Base-by-base conservation (phyloP, 2,888 invertebrate genomes). In the Camponotus fellah region DNA sequence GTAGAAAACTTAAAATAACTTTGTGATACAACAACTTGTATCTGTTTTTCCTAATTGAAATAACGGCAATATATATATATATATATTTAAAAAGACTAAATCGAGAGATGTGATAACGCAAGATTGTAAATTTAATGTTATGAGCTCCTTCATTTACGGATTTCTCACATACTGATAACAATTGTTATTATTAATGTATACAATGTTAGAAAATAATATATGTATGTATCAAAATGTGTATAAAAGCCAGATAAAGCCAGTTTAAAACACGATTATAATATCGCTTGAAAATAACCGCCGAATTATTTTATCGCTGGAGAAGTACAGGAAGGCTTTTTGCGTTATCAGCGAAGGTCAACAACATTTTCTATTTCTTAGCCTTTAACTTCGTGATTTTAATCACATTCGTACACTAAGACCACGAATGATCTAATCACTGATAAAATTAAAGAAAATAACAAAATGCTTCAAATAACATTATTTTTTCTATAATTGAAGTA, bases 271-370 rank as follows among this genome's bases (percentile, higher is more conserved):
- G n/a, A 5, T 49, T 53, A 53, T 17, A 58, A 26, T 56, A 34
- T 64, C 6, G 12, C 0, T 26, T 21, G 4, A 86, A 86, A 86
- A 84, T 64, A 85, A 40, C 21, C 49, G 5, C 14, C 21, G 64
- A 10, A 65, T 34, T 75, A 2, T 17, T 75, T 43, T 66, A 49
- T 65, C 81, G n/a, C 3, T 68, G 56, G 40, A 40, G 2, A 8
- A 82, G 34, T 64, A 82, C 21, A 34, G 37, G 53, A 85, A 83
- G 64, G 64, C 56, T 49, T 60, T 17, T 34, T 34, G n/a, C 12
- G 49, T 74, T 83, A 85, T 85, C 83, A 49, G 34, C 32, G 37
- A 77, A 77, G 62, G 83, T 85, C 68, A 74, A 68, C 49, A 66
- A 4, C 3, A 14, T 58, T 56, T 58, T 69, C 14, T 32, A 40